Conservation (phyloP, 2,888 invertebrate genomes). For the Polydesmus complanatus region DNA sequence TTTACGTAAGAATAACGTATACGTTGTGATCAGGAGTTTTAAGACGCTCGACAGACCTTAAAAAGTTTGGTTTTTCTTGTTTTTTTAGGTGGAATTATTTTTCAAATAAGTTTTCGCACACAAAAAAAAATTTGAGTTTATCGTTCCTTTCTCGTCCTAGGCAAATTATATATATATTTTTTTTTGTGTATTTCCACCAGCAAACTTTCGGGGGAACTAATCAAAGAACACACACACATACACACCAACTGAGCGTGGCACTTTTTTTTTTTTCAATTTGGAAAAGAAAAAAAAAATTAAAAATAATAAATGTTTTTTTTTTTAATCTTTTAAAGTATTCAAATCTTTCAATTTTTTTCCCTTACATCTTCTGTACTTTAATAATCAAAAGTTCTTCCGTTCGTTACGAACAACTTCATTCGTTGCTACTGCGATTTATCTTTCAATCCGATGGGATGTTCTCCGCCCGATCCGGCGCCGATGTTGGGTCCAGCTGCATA, state of each 20-base stretch:
- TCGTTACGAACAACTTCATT: too few relatives aligned
- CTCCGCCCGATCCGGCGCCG: slow-evolving; percentile 33
- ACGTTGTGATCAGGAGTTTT: background rate
- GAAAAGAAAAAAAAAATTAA: too few relatives aligned
- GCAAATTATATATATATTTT: too few relatives aligned
- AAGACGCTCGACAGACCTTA: background rate
- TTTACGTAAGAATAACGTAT: background rate
- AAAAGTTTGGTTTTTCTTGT: too few relatives aligned
- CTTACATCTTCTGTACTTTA: background rate
- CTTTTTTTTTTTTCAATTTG: background rate
- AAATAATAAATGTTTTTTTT: background rate
- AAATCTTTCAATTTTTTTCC: background rate
- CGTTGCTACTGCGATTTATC: slow-evolving; percentile 24
- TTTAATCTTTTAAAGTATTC: background rate
- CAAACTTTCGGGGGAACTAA: too few relatives aligned
- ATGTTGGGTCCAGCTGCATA: slow-evolving; percentile 83
- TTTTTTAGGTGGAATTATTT: too few relatives aligned
- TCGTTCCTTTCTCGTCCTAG: too few relatives aligned
- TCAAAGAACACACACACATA: background rate
- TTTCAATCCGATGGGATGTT: slow-evolving; percentile 43
- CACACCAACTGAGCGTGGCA: background rate
- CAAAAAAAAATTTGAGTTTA: too few relatives aligned
- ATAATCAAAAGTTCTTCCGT: too few relatives aligned
- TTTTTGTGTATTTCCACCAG: too few relatives aligned
- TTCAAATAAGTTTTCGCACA: too few relatives aligned